phyloP scores from a whole-genome alignment of 2,113 vertebrate species.

The Tragelaphus strepsiceros region DNA sequence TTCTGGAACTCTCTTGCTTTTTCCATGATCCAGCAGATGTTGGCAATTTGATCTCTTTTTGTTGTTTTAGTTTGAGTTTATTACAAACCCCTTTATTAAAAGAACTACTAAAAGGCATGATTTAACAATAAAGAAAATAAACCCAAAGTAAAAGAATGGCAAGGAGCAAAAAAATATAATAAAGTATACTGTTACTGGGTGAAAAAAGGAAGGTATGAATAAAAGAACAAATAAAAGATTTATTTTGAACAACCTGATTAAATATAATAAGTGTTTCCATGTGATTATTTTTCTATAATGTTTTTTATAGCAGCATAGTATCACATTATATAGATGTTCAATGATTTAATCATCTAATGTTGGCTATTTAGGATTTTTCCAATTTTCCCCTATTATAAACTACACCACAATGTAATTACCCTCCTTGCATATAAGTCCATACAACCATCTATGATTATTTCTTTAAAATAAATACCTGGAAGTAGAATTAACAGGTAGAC shows the following conservation, averaged over 20 bases:
- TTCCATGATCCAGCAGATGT: too few species aligned
- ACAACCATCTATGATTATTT: neutral
- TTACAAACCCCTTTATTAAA: neutral
- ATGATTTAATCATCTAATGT: conserved; percentile 3
- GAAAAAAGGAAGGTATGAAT: neutral
- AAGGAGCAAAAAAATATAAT: neutral
- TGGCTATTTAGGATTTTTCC: conserved; percentile 1
- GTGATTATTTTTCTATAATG: neutral
- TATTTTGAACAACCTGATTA: conserved; percentile 31
- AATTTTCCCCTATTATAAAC: conserved; percentile 15
- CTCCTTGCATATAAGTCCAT: neutral
- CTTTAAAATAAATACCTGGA: conserved; percentile 33
- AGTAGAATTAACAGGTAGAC: neutral
- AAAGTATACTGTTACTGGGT: neutral
- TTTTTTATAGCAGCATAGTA: neutral
- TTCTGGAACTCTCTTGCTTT: too few species aligned
- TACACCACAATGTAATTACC: neutral
- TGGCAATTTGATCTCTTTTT: too few species aligned
- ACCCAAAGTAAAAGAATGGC: neutral
- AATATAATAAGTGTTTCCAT: neutral
- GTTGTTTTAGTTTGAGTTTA: neutral
- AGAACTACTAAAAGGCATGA: conserved; percentile 3
- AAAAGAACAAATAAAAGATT: neutral
- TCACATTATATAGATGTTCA: neutral
- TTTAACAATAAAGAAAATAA: conserved; percentile 39